Percentiles rank a stretch among this genome's conserved stretches.
These are phyloP conservation scores for Stenolophus ochropezus DNA, from an alignment of 2,888 invertebrate species.

Conservation along the genomic window DNA sequence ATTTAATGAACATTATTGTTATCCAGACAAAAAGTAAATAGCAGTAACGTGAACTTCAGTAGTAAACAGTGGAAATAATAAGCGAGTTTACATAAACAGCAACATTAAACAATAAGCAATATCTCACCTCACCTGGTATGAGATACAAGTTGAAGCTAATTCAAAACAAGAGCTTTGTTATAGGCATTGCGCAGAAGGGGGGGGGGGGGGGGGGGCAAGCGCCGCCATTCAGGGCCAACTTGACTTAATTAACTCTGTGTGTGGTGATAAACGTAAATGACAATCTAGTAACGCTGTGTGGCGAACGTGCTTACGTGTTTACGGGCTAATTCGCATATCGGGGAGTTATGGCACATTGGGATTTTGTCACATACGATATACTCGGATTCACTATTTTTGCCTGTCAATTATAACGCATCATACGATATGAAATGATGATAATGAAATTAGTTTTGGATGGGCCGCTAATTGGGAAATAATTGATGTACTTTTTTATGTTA, in stretches of 20 bases:
- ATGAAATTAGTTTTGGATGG: neutral
- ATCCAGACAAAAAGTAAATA: neutral
- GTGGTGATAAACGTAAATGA: constrained; percentile 22
- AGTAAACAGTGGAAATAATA: too few relatives aligned
- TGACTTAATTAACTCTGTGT: constrained; percentile 30
- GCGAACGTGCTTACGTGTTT: constrained; percentile 22
- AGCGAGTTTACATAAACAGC: neutral
- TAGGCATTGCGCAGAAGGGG: neutral
- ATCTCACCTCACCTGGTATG: neutral
- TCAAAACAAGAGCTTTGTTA: neutral
- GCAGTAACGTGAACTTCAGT: neutral
- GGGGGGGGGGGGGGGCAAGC: neutral
- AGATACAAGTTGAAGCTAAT: neutral
- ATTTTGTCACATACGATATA: constrained; percentile 9
- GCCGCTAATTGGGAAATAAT: neutral
- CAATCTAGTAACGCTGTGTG: constrained; percentile 5
- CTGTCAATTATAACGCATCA: neutral
- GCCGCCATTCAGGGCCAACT: neutral
- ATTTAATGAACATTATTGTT: too few relatives aligned
- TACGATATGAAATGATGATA: too few relatives aligned
- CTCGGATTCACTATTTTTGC: neutral
- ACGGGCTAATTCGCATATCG: constrained; percentile 17
- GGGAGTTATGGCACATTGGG: neutral
- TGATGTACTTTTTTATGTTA: neutral
- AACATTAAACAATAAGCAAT: neutral